Percentiles rank a stretch among this genome's conserved stretches.
Evolutionary conservation across 2,888 invertebrate species (phyloP).

Genomic region (Gastrophysa polygoni): DNA sequence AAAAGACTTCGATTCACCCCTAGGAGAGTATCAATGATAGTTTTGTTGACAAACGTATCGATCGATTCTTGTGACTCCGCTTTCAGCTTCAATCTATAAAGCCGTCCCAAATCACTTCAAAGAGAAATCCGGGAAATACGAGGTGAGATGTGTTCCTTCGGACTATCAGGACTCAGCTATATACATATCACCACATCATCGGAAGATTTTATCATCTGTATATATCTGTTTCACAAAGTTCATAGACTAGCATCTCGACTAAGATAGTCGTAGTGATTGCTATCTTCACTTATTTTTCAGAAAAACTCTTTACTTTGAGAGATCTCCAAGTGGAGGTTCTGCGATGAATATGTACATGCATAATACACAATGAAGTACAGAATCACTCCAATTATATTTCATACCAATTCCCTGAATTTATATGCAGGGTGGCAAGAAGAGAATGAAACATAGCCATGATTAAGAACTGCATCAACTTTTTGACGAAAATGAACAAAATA

Average conservation of each 20-base stretch:
- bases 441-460: too few species aligned
- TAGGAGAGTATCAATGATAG: too few species aligned
- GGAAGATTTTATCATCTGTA: background rate
- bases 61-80: background rate
- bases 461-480: too few species aligned
- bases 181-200: too few species aligned
- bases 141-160: background rate
- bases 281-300: background rate
- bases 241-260: too few species aligned
- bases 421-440: too few species aligned
- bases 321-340: background rate
- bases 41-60: background rate
- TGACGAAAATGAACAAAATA: too few species aligned
- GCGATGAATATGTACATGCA: too few species aligned
- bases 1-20: too few species aligned
- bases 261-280: background rate
- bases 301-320: background rate
- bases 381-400: too few species aligned
- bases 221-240: background rate
- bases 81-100: background rate
- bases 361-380: too few species aligned
- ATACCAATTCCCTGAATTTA: too few species aligned
- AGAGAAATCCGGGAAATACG: background rate
- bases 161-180: background rate
- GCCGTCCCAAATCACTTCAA: background rate